Base-by-base conservation (phyloP, 2,797 vertebrate species). In the Mormyrops boulengeri region DNA sequence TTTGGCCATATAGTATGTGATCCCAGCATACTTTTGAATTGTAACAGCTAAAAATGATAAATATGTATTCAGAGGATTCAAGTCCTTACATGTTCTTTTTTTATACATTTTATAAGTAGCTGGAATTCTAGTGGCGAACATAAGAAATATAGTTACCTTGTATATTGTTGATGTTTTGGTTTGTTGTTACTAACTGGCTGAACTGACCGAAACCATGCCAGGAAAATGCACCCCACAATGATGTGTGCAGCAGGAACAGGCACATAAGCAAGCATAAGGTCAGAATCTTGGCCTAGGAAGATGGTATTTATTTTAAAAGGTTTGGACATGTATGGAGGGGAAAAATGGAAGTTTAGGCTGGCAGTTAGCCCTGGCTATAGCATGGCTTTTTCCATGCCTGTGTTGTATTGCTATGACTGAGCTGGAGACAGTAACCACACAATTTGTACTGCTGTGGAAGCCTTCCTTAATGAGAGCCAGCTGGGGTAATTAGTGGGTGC, bases 201-300 rank as follows among this genome's bases (percentile, higher is more conserved):
- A 73, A 34, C 11, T 38, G 11, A 73, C 66, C 30, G 14, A 73
- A 34, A 73, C 12, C 66, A 69, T 69, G 26, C 11, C 26, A 69
- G 66, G 30, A 69, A 69, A 69, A 69, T 69, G 11, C 92, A 84
- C 17, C 38, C 66, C 66, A 12, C 26, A 30, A 34, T 69, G 11
- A 30, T 69, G 62, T 30, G 11, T 69, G 26, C 26, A 34, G 26
- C 62, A 69, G 62, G 26, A 69, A 69, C 14, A 34, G 30, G 30
- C 66, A 38, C 66, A 38, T 73, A 73, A 73, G 30, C 30, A 73
- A 38, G 4, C 30, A 38, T 73, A 73, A 73, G 66, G 26, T 73
- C 66, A 73, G 3, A 34, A 73, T 73, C 66, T 73, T 34, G 66
- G 26, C 30, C 66, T 30, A 73, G 66, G 66, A 34, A 34, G 11